Evolutionary conservation across 2,797 vertebrate species (phyloP), one percentile per base, ranked within the genome.

Genomic region (Cynopterus sphinx): DNA sequence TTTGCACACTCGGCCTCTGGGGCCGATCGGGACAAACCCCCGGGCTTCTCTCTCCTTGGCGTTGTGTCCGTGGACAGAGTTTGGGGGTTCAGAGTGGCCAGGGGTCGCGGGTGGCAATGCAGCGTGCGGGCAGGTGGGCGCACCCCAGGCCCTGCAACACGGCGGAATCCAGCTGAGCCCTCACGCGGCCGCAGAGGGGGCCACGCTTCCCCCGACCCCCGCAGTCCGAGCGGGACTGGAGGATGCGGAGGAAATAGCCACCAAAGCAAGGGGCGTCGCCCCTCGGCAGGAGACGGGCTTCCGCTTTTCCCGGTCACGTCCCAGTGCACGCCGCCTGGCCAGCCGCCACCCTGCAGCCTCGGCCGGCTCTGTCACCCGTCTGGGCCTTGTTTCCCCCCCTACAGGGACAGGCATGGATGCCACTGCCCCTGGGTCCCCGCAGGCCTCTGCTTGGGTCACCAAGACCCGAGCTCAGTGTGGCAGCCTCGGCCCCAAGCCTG

Each of bases 241-340:
- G 43, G 31, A 11, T 43, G 2, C 39, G 15, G 7, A 51, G 46
- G n/a, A 19, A 9, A 9, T 2, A 13, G 4, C 31, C 46, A 6
- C 36, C 6, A 1, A 75, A 49, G 24, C 12, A 0, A 6, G 75
- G 41, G 22, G 2, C 1, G 2, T 31, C 8, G 0, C 41, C 83
- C 73, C 11, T 9, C 22, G 22, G 11, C 10, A 41, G 78, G 39
- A 55, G 28, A 1, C 16, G 0, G 0, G 5, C 33, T 13, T 74
- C 15, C 57, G 4, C 24, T 15, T n/a, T 4, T 11, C 4, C 10
- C 1, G 0, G 1, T n/a, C 17, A 0, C 0, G 0, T 5, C 5
- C 3, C 2, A 0, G 16, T 3, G 43, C 51, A 1, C 1, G 0
- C 4, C 7, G 33, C 26, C 33, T 21, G 10, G 28, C 6, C 36